These are phyloP conservation scores for Dromaius novaehollandiae DNA, from an alignment of 2,113 vertebrate genomes.

Conservation along the genomic window DNA sequence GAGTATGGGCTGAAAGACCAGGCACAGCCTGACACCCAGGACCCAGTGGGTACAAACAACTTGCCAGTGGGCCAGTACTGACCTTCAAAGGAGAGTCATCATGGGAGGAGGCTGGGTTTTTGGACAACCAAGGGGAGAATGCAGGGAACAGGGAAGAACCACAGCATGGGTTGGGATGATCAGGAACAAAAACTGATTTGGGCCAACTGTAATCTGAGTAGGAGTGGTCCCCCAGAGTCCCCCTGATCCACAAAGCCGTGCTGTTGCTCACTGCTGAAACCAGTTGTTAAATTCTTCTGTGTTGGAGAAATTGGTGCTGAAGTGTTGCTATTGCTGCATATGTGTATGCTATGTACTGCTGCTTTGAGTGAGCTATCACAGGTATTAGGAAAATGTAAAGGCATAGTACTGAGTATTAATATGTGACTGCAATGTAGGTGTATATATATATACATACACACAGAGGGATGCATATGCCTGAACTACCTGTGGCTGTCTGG, in stretches of 20 bases:
- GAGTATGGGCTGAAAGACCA: neutral
- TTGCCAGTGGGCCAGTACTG: neutral
- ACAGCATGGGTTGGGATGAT: neutral
- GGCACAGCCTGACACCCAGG: neutral
- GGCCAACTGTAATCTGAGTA: neutral
- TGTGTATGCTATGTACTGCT: neutral
- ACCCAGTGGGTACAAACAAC: neutral
- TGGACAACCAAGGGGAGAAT: neutral
- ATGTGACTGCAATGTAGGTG: neutral
- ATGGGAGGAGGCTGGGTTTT: rapidly evolving
- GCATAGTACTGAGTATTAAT: neutral
- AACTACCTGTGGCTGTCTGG: neutral
- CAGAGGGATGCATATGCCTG: rapidly evolving
- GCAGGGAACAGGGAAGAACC: neutral
- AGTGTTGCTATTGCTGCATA: neutral
- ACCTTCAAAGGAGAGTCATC: neutral
- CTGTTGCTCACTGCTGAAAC: neutral
- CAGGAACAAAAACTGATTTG: neutral
- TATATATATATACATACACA: rapidly evolving
- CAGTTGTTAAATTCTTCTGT: neutral
- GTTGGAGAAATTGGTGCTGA: neutral
- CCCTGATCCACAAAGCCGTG: neutral
- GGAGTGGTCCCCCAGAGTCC: rapidly evolving
- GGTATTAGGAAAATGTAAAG: neutral
- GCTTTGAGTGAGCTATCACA: neutral